Conservation (phyloP, 1,140 invertebrate species). For the Drosophila gunungcola region DNA sequence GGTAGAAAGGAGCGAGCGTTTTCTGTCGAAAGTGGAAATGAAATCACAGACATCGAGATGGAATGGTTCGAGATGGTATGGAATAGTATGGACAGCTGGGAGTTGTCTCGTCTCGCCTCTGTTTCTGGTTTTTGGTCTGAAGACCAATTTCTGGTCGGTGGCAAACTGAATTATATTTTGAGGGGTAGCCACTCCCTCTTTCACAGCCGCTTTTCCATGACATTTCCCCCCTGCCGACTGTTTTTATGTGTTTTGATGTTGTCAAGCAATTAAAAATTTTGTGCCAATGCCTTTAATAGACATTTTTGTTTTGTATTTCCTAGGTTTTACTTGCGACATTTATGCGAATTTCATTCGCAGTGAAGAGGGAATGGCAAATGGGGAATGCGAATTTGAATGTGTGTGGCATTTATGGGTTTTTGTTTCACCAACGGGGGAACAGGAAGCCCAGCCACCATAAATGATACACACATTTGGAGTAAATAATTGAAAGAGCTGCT, state of each 20-base stretch:
- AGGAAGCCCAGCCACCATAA: conserved; percentile 16
- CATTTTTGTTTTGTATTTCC: conserved; percentile 52
- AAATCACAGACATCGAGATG: conserved; percentile 67
- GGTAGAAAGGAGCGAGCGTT: conserved; percentile 14
- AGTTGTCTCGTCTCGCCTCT: conserved; percentile 15
- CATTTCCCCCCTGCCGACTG: neutral
- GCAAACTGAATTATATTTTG: conserved; percentile 76
- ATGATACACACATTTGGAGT: conserved; percentile 31
- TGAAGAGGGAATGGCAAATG: conserved; percentile 37
- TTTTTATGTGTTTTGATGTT: conserved; percentile 66
- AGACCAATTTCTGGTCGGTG: conserved; percentile 69
- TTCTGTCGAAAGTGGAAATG: conserved; percentile 54
- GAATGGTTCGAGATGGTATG: conserved; percentile 18
- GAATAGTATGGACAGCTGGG: conserved; percentile 1
- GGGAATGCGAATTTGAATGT: conserved; percentile 27
- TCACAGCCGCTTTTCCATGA: neutral
- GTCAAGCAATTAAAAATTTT: conserved; percentile 78
- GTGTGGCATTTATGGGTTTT: conserved; percentile 60
- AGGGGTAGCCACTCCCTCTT: conserved; percentile 37
- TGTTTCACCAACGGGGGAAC: conserved; percentile 18
- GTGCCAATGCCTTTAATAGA: conserved; percentile 70
- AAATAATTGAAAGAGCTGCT: conserved; percentile 49
- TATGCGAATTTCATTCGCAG: conserved; percentile 50
- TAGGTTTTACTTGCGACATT: conserved; percentile 62
- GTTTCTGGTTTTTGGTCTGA: conserved; percentile 36